Conservation (phyloP, 2,888 invertebrate genomes). For the Epistrophe eligans region DNA sequence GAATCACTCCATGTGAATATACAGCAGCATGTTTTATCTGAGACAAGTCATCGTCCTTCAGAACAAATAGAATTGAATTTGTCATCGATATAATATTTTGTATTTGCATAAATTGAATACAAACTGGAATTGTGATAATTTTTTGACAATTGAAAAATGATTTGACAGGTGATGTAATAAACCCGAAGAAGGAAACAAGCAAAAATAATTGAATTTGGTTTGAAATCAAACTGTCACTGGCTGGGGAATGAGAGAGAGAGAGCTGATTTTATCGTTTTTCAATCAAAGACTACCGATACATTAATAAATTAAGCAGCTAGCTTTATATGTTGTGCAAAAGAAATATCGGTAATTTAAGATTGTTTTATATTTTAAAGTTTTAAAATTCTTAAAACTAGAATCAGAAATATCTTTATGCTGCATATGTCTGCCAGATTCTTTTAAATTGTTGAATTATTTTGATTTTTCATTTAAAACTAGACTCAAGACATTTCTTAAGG, state of each 20-base stretch:
- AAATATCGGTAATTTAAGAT: neutral
- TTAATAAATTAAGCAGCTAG: neutral
- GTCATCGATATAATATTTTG: constrained; percentile 42
- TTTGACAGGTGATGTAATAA: constrained; percentile 13
- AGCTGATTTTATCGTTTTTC: neutral
- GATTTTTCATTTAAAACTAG: too few relatives aligned
- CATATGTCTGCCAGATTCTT: too few relatives aligned
- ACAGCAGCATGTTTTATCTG: constrained; percentile 33
- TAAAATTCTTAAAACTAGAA: neutral
- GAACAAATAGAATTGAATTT: constrained; percentile 33
- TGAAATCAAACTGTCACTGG: neutral
- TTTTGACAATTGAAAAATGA: constrained; percentile 14
- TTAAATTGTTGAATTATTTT: too few relatives aligned
- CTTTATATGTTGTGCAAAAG: neutral
- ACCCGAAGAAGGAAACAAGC: too few relatives aligned
- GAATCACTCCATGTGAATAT: constrained; percentile 13
- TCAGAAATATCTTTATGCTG: too few relatives aligned
- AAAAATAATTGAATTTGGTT: neutral
- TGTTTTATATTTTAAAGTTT: too few relatives aligned
- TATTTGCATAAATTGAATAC: constrained; percentile 32
- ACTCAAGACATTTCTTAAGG: too few relatives aligned
- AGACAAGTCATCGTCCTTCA: constrained; percentile 70
- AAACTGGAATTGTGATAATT: neutral
- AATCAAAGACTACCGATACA: neutral
- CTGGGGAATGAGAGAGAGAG: neutral